Evolutionary conservation across 2,113 vertebrate genomes (phyloP), one percentile per base, ranked within the genome.

Genomic region (Lepus europaeus): DNA sequence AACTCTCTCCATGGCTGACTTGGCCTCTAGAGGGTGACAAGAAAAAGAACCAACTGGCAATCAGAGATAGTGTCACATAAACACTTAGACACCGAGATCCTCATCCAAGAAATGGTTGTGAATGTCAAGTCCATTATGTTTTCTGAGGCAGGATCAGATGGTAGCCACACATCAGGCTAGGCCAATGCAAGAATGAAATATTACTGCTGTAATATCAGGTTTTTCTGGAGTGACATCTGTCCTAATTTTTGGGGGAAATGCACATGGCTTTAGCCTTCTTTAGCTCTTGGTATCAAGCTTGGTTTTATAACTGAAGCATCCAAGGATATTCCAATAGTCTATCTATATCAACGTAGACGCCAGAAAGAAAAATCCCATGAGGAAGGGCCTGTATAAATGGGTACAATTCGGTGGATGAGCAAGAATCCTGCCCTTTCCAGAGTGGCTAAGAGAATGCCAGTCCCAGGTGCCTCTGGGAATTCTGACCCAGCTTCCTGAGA

Each of bases 101-200:
- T 56, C 88, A 79, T 61, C 86, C 85, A 95, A 83, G 81, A 86
- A 92, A 33, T 31, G 31, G 51, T 59, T 79, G 0, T 63, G 69
- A 95, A 93, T 68, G 90, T 90, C 94, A 86, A 94, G 68, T 63
- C 80, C 73, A 25, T 90, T 64, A 5, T 19, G 56, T 76, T 91
- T 74, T 84, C 93, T 29, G 81, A 83, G 56, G 45, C 87, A 86
- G 29, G 78, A 79, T 81, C 74, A 83, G 72, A 92, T 56, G 27
- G 66, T 27, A 63, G 83, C 69, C 82, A 61, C 29, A 64, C 16
- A 53, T 51, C 3, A 8, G 56, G 74, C 39, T 7, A 8, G 11
- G 66, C 59, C 82, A 87, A 20, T 0, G 5, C 9, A 70, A 93
- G 31, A 68, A 61, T 70, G 13, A 87, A 39, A 16, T 59, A 23